phyloP scores from a whole-genome alignment of 2,888 invertebrate genomes.

The Andrena dorsata region DNA sequence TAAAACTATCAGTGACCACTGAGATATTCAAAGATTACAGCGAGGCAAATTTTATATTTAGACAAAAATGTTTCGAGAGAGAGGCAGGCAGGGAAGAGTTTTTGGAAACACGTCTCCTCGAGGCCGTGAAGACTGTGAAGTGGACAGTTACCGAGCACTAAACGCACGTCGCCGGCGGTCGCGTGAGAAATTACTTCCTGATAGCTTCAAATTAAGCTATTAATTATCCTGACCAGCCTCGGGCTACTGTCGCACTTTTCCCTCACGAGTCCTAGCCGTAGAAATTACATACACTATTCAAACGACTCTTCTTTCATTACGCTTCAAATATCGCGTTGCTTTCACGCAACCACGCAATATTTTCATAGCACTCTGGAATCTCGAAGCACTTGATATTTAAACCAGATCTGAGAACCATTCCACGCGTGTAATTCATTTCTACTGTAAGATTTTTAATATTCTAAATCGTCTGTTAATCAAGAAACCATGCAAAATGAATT shows the following conservation, averaged over 20 bases:
- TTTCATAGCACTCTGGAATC: slow-evolving; percentile 16
- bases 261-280: slow-evolving; percentile 51
- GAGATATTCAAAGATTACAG: not conserved
- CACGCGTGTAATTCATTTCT: not conserved
- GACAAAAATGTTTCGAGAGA: not conserved
- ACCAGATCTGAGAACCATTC: not conserved
- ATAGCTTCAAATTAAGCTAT: slow-evolving; percentile 83
- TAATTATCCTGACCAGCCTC: slow-evolving; percentile 77
- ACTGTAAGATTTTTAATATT: not conserved
- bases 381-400: not conserved
- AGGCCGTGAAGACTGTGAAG: slow-evolving; percentile 21
- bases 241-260: slow-evolving; percentile 59
- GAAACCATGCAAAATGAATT: not conserved
- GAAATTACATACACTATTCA: slow-evolving; percentile 45
- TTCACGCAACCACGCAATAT: not conserved
- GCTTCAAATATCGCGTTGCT: slow-evolving; percentile 5
- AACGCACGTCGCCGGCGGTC: slow-evolving; percentile 64
- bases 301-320: slow-evolving; percentile 46
- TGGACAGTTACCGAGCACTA: slow-evolving; percentile 47
- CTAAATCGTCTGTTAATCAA: not conserved
- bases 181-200: slow-evolving; percentile 79
- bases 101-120: slow-evolving; percentile 15
- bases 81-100: not conserved
- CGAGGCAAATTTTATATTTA: not conserved
- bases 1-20: not conserved